Evolutionary conservation across 1,140 invertebrate species (phyloP), one percentile per base, ranked within the genome.

Genomic region (Drosophila sproati): DNA sequence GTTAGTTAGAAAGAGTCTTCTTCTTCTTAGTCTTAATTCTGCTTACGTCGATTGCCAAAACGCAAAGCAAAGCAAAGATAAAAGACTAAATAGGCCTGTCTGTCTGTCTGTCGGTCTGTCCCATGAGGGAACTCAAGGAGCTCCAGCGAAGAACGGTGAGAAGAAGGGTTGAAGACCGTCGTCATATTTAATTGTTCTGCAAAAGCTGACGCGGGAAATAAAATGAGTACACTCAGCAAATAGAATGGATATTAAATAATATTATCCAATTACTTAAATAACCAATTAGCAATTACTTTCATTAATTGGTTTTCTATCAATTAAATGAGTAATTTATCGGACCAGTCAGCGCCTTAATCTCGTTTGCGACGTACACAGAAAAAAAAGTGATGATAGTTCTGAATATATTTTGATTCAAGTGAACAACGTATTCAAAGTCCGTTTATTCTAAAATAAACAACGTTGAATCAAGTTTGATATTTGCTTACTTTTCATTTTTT

Each of bases 11-110:
- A 51, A 43, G 60, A 55, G 51, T 35, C 34, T 47, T 47, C 10
- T 20, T 50, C 41, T 63, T 62, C 34, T 63, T 20, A 20, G 20
- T 20, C 20, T 20, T 20, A 1, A 55, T 70, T 70, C 59, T 55
- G 50, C 62, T 55, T 34, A 54, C 32, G 48, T 7, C 39, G 59
- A 56, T 66, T 73, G 50, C 63, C 63, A 54, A 68, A 73, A 60
- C 52, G 51, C 32, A 41, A 43, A 67, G 29, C 32, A 41, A 43
- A 67, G 29, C 41, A 59, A 8, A 73, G 51, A 82, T 78, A 59
- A 78, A 62, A 48, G 66, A 79, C 75, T 82, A 82, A 82, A 79
- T 82, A 82, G 35, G 41, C 39, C 48, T 54, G 31, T 12, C 34
- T 48, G 20, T 20, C 48, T 54, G 31, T 12, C 34, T 48, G 20